These are phyloP conservation scores for Herminia tarsipennalis DNA, from an alignment of 2,888 invertebrate genomes.

Conservation along the genomic window DNA sequence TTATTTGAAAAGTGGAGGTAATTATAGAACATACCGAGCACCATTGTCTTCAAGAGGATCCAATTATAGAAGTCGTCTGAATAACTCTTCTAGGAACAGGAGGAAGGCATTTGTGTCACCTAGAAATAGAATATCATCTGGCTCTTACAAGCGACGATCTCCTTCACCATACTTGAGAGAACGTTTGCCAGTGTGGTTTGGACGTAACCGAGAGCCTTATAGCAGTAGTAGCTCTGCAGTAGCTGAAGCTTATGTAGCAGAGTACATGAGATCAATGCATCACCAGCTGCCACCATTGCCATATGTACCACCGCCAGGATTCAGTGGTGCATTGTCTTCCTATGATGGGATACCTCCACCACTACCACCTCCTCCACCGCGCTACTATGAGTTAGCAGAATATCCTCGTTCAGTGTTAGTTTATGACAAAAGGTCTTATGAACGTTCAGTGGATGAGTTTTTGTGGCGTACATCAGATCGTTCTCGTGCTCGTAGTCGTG, in stretches of 20 bases:
- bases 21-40: constrained; percentile 79
- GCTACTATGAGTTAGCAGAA: constrained; percentile 89
- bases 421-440: constrained; percentile 92
- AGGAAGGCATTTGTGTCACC: constrained; percentile 88
- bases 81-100: constrained; percentile 80
- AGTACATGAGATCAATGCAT: constrained; percentile 95
- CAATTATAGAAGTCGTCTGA: constrained; percentile 82
- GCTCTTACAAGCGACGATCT: constrained; percentile 84
- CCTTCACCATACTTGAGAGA: constrained; percentile 86
- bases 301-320: constrained; percentile 88
- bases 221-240: constrained; percentile 82
- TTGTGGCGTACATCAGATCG: constrained; percentile 92
- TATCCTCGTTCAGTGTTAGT: constrained; percentile 88
- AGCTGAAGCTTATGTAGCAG: constrained; percentile 95
- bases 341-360: constrained; percentile 89
- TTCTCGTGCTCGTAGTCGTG: constrained; percentile 85
- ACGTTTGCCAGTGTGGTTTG: constrained; percentile 87
- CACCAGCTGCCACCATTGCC: constrained; percentile 94
- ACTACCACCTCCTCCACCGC: constrained; percentile 89
- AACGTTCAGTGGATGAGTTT: constrained; percentile 95
- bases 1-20: constrained; percentile 81
- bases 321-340: constrained; percentile 77
- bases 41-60: constrained; percentile 74
- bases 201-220: constrained; percentile 78
- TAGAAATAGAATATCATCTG: constrained; percentile 86